phyloP scores from a whole-genome alignment of 2,113 vertebrate species.

The Oryzias melastigma region DNA sequence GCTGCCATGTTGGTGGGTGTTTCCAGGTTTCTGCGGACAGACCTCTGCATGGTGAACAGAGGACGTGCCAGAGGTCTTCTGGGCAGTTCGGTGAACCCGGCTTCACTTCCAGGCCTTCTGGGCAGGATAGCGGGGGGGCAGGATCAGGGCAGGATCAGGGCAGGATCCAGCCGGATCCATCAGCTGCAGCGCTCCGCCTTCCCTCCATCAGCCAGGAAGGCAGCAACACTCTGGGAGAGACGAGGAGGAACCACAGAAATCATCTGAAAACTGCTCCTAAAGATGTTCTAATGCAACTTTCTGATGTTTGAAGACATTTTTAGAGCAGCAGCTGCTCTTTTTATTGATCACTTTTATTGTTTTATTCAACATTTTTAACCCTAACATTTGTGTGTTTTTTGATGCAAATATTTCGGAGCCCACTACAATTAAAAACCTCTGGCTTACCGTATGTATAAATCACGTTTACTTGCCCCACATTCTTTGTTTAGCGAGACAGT shows the following conservation, averaged over 20 bases:
- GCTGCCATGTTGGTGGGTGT: slow-evolving; percentile 27
- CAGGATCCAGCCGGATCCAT: slow-evolving; percentile 25
- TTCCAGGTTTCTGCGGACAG: slow-evolving; percentile 20
- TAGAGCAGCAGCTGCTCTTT: slow-evolving; percentile 23
- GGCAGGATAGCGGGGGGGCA: slow-evolving; percentile 6
- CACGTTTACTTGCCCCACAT: too few species aligned
- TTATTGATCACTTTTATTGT: neutral
- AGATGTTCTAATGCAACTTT: slow-evolving; percentile 10
- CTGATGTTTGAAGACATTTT: slow-evolving; percentile 20
- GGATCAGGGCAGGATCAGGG: slow-evolving; percentile 11
- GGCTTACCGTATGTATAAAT: too few species aligned
- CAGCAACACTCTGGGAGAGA: slow-evolving; percentile 15
- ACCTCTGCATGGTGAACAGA: slow-evolving; percentile 22
- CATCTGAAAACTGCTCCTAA: too few species aligned
- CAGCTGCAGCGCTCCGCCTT: slow-evolving; percentile 30
- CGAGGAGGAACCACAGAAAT: neutral
- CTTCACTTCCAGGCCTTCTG: slow-evolving; percentile 19
- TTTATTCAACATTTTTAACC: too few species aligned
- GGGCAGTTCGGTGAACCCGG: slow-evolving; percentile 37
- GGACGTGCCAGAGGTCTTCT: slow-evolving; percentile 48
- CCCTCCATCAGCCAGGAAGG: slow-evolving; percentile 31
- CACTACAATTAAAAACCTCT: too few species aligned
- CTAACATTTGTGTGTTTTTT: too few species aligned
- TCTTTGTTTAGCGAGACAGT: too few species aligned
- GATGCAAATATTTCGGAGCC: too few species aligned